Evolutionary conservation across 2,797 vertebrate genomes (phyloP), one percentile per base, ranked within the genome.

Genomic region (Falco naumanni): DNA sequence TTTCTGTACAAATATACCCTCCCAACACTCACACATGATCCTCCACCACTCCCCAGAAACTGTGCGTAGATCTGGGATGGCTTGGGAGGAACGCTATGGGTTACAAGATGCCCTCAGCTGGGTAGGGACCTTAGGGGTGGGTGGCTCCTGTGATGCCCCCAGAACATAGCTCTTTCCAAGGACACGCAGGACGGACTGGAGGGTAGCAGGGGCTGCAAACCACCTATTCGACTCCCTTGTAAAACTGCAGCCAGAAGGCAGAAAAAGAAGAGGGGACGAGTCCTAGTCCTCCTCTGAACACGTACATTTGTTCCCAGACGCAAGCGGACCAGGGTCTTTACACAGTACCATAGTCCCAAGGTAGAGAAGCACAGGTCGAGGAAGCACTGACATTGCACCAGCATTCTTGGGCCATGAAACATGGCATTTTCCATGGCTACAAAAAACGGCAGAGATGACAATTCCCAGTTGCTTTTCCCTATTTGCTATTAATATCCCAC

Each of bases 1-100:
- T 6, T 43, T 54, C 84, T 83, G 5, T 10, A 45, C 45, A 74
- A 70, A 59, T 1, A 54, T 0, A 50, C 10, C 25, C 34, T 22
- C 11, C 13, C 9, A 19, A 17, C 9, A 26, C 3, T 26, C 16
- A 5, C 5, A 13, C 0, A 2, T 0, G 0, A 87, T 13, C 33
- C 16, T 21, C 31, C 68, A 18, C 3, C 10, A 6, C 6, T 17
- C 54, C 54, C 63, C 11, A 54, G 57, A 11, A 76, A 22, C 29
- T 8, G 8, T 0, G 4, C 17, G 56, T 77, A 34, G 56, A 45
- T 5, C 31, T 12, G 56, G 56, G 56, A 6, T 10, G 66, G 65
- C 8, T 37, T 56, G 33, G 59, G 39, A 50, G 41, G 28, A 74
- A 60, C 19, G 2, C 34, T 37, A 3, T 5, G 43, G 25, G 24